Evolutionary conservation across 2,888 invertebrate genomes (phyloP).

Genomic region (Acanthoscelides obtectus): DNA sequence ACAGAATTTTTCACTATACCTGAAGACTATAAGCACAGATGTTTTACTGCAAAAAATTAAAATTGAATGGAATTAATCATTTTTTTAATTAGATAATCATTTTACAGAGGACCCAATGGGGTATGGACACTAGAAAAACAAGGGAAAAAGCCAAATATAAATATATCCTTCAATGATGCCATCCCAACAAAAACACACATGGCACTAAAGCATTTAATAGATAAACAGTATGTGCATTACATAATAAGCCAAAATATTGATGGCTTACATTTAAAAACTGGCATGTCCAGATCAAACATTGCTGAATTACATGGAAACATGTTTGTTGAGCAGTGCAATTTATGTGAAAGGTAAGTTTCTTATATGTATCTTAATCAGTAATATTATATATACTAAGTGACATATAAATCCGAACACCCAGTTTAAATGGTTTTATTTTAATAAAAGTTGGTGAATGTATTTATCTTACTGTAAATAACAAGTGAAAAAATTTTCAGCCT

Average conservation of each 20-base stretch:
- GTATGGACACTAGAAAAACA: constrained; percentile 94
- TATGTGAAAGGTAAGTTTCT: constrained; percentile 60
- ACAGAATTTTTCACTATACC: too few species aligned
- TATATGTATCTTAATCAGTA: background rate
- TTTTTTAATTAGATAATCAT: too few species aligned
- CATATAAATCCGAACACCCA: too few species aligned
- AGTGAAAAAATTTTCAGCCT: too few species aligned
- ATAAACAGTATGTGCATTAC: constrained; percentile 70
- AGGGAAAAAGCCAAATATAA: constrained; percentile 78
- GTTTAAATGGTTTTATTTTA: too few species aligned
- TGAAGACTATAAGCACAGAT: too few species aligned
- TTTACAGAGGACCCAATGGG: constrained; percentile 81
- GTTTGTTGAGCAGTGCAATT: constrained; percentile 90
- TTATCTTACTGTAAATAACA: too few species aligned
- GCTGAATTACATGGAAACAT: constrained; percentile 98
- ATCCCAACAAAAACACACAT: constrained; percentile 90
- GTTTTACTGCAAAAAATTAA: too few species aligned
- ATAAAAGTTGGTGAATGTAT: too few species aligned
- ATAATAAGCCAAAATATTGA: constrained; percentile 98
- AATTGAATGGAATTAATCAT: too few species aligned
- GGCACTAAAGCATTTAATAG: constrained; percentile 79
- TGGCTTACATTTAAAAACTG: constrained; percentile 90
- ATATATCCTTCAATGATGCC: constrained; percentile 86
- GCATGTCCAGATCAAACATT: constrained; percentile 71
- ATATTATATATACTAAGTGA: too few species aligned